Base-by-base conservation (phyloP, 1,140 invertebrate genomes). In the Drosophila sulfurigaster region DNA sequence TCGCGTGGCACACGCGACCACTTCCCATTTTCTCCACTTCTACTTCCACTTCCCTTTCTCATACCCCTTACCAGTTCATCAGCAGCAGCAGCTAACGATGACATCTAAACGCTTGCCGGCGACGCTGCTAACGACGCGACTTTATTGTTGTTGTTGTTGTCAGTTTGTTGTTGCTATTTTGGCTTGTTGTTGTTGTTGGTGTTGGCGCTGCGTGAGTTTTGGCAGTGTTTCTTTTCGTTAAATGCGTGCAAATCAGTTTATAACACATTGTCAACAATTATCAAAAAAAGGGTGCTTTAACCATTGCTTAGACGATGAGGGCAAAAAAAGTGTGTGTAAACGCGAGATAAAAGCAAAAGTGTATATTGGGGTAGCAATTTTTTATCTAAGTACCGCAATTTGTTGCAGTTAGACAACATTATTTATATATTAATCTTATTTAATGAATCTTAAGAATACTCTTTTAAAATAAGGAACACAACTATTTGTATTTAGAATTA, bases 261-360 rank as follows among this genome's bases (percentile, higher is more conserved):
- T 89, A 88, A 88, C 83, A 88, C 83, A 88, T 88, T 88, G 83
- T 88, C 83, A 89, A 88, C 83, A 88, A 88, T 88, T 88, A 88
- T 88, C 74, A 83, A 88, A 57, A 32, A 49, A 32, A 58, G 35
- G 48, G 64, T 54, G 62, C 60, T 62, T 49, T 38, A 7, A 16
- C 1, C 6, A 8, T 35, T 45, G 46, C 46, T 48, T 16, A 48
- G 11, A 38, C 46, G 16, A 43, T 38, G 41, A 6, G 41, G 41
- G 41, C 41, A 10, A 43, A 43, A 41, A 43, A 43, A 43, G 5
- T 43, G n/a, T 43, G n/a, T 43, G 7, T 41, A 41, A 4, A 1
- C 13, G 41, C n/a, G 1, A 43, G n/a, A 38, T 38, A 43, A 43
- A n/a, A 43, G 5, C 41, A 0, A n/a, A 43, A 43, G 41, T n/a